phyloP scores from a whole-genome alignment of 2,888 invertebrate species.

The Tuberolachnus salignus region DNA sequence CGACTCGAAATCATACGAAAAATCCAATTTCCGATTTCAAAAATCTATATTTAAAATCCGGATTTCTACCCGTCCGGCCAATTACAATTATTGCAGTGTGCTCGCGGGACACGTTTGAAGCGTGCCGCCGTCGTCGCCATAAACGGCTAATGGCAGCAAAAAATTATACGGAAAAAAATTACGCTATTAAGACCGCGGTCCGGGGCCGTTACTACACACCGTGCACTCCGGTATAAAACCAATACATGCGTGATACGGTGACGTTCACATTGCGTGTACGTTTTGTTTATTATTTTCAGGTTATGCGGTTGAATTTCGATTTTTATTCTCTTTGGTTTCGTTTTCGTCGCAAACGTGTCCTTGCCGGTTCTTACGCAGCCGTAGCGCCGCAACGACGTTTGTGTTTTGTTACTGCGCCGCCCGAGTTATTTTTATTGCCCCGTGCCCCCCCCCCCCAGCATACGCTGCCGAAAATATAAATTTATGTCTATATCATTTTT shows the following conservation, averaged over 20 bases:
- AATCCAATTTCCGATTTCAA: no score
- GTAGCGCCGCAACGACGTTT: neutral
- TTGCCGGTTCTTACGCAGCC: neutral
- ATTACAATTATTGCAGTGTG: neutral
- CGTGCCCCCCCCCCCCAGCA: neutral
- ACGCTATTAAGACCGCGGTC: neutral
- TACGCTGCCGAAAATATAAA: neutral
- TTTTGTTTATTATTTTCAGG: slow-evolving; percentile 24
- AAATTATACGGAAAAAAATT: neutral
- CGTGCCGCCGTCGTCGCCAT: neutral
- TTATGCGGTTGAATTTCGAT: slow-evolving; percentile 9
- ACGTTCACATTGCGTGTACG: neutral
- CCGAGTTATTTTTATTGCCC: neutral
- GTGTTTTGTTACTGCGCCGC: neutral
- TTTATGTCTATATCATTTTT: slow-evolving; percentile 4
- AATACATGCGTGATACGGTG: slow-evolving; percentile 3
- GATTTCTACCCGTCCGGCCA: no score
- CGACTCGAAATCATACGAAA: no score
- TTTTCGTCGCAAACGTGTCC: neutral
- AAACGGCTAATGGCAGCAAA: neutral
- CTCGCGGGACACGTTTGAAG: neutral
- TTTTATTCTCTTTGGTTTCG: slow-evolving; percentile 9
- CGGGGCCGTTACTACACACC: neutral
- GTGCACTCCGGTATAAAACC: slow-evolving; percentile 8
- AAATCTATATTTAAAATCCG: no score